Base-by-base conservation (phyloP, 2,797 vertebrate species). In the Microctenopoma lineatum region DNA sequence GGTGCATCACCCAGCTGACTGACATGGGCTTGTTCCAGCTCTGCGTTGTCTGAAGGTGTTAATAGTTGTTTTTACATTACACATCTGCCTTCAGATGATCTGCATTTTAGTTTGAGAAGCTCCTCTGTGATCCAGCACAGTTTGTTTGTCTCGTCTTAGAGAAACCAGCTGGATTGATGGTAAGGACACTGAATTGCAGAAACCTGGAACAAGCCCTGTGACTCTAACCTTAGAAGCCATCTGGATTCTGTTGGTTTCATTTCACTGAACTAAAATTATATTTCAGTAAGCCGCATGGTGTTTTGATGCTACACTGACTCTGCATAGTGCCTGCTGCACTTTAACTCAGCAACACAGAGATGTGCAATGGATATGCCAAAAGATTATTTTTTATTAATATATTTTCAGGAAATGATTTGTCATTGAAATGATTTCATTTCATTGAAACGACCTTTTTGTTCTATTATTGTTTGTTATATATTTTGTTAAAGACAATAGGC, bases 291-390 rank as follows among this genome's bases (percentile, higher is more conserved):
- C 9, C 3, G 62, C 47, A 15, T 29, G 25, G n/a, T 38, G 14
- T 27, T 47, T 54, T 52, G 10, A 44, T 5, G 4, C 68, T 41
- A n/a, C 44, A 58, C 42, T 60, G 55, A 76, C 59, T 60, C 26
- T 66, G 53, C 59, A 66, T 44, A 27, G 58, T 51, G 75, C 57
- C 66, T 78, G 63, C 68, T 70, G 65, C 65, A 71, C 59, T 5
- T 62, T 59, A 70, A 84, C 66, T 50, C 70, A 60, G 53, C 68
- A 66, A 64, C 56, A 64, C 70, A 70, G 59, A 81, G 44, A 46
- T 71, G 74, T 88, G 87, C 85, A 86, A 71, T 86, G 78, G 77
- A 91, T 88, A 90, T 88, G 81, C 84, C 85, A 87, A 92, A 90
- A 80, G 79, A 76, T 75, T 26, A 3, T 36, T 36, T 55, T 18